These are phyloP conservation scores for Agraylea sexmaculata DNA, from an alignment of 1,140 invertebrate genomes.

Conservation along the genomic window DNA sequence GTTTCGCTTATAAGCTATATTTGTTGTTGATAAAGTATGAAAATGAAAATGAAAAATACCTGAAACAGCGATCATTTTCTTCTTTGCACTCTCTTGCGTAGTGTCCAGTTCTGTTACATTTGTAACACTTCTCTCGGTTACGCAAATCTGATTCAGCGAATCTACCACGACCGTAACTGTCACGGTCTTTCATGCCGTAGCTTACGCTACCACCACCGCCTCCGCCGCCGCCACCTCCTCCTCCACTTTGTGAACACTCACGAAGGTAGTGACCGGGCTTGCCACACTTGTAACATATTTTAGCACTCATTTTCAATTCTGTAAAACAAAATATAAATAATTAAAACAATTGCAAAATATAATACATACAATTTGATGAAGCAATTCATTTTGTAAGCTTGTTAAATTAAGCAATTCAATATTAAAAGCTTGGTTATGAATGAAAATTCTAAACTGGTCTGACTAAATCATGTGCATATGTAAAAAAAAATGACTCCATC, in stretches of 20 bases:
- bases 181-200: slow-evolving; percentile 31
- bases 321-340: background rate
- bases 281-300: slow-evolving; percentile 84
- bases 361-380: slow-evolving; percentile 2
- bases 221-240: slow-evolving; percentile 37
- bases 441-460: no score
- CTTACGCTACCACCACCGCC: slow-evolving; percentile 38
- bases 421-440: no score
- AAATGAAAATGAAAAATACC: slow-evolving; percentile 26
- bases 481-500: no score
- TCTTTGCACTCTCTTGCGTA: slow-evolving; percentile 87
- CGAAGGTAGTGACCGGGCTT: slow-evolving; percentile 75
- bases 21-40: no score
- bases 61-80: slow-evolving; percentile 73
- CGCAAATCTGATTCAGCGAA: no score
- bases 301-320: slow-evolving; percentile 50
- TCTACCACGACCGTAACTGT: slow-evolving; percentile 31
- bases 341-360: background rate
- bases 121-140: slow-evolving; percentile 79
- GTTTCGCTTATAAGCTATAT: no score
- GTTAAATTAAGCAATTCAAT: background rate
- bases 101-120: slow-evolving; percentile 87
- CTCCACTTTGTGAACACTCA: slow-evolving; percentile 62
- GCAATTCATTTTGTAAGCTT: slow-evolving; percentile 7
- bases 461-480: no score